A percentile compares a stretch with the other conserved stretches of the same genome.
Conservation (phyloP, 2,888 invertebrate genomes). For the Calameuta idolon region DNA sequence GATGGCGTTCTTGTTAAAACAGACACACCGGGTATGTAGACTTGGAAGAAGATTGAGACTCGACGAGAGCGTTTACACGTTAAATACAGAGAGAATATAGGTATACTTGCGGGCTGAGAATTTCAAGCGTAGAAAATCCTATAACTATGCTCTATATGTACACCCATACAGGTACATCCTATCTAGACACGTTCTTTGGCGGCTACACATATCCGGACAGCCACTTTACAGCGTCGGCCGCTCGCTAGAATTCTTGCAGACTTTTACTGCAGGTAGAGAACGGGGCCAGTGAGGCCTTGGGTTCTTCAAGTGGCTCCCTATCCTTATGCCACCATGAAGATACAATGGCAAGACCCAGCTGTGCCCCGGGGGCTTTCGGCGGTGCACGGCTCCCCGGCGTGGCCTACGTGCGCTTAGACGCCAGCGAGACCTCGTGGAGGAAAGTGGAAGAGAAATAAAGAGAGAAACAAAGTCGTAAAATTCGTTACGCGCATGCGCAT, state of each 20-base stretch:
- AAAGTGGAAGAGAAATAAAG: not conserved
- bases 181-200: not conserved
- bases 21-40: not conserved
- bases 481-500: not conserved
- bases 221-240: not conserved
- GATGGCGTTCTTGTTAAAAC: not conserved
- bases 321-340: slow-evolving; percentile 33
- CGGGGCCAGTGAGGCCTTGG: slow-evolving; percentile 20
- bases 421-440: not conserved
- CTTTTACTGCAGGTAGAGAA: slow-evolving; percentile 6
- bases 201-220: not conserved
- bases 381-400: not conserved
- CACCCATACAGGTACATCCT: not conserved
- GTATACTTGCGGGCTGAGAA: not conserved
- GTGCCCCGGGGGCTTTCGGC: slow-evolving; percentile 29
- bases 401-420: not conserved
- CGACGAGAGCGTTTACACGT: not conserved
- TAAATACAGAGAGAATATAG: not conserved
- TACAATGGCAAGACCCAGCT: slow-evolving; percentile 40
- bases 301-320: slow-evolving; percentile 28
- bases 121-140: not conserved
- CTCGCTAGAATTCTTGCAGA: not conserved
- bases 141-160: not conserved
- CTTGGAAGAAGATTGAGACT: not conserved
- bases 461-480: not conserved